phyloP scores from a whole-genome alignment of 2,888 invertebrate species.

The Altica lythri region DNA sequence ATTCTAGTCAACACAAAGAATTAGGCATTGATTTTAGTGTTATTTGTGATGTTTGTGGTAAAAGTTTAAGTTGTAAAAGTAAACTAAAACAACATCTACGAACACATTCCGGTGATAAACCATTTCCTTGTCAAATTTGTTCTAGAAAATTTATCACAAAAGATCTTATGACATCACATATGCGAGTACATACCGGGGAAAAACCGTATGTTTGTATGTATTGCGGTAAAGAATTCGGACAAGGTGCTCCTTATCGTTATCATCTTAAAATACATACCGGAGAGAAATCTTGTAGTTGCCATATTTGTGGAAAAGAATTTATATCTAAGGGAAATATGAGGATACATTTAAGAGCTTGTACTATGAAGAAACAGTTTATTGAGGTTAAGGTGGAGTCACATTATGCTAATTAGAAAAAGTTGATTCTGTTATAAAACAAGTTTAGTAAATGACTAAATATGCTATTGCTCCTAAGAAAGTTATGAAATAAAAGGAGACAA shows the following conservation, averaged over 20 bases:
- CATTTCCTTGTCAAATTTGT: slow-evolving; percentile 50
- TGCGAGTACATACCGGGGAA: slow-evolving; percentile 46
- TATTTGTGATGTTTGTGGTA: slow-evolving; percentile 45
- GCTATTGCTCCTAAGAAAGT: no score
- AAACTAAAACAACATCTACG: slow-evolving; percentile 46
- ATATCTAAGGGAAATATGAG: slow-evolving; percentile 36
- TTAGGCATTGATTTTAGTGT: slow-evolving; percentile 57
- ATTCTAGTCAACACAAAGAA: slow-evolving; percentile 42
- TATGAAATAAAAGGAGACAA: no score
- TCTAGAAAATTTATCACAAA: slow-evolving; percentile 51
- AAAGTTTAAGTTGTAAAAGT: slow-evolving; percentile 39
- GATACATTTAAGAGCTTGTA: slow-evolving; percentile 32
- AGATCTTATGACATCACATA: slow-evolving; percentile 48
- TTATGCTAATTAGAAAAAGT: no score
- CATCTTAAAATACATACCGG: slow-evolving; percentile 43
- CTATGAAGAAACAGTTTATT: slow-evolving; percentile 11
- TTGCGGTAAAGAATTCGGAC: slow-evolving; percentile 40
- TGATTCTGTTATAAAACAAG: no score
- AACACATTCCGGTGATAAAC: slow-evolving; percentile 51
- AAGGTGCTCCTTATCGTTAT: slow-evolving; percentile 41
- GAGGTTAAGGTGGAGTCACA: slow-evolving; percentile 20
- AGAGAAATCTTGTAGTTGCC: slow-evolving; percentile 31
- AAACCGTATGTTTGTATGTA: slow-evolving; percentile 44
- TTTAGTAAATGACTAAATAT: no score
- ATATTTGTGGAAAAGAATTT: slow-evolving; percentile 32